phyloP scores from a whole-genome alignment of 2,797 vertebrate species.

The Rhynchotus rufescens region DNA sequence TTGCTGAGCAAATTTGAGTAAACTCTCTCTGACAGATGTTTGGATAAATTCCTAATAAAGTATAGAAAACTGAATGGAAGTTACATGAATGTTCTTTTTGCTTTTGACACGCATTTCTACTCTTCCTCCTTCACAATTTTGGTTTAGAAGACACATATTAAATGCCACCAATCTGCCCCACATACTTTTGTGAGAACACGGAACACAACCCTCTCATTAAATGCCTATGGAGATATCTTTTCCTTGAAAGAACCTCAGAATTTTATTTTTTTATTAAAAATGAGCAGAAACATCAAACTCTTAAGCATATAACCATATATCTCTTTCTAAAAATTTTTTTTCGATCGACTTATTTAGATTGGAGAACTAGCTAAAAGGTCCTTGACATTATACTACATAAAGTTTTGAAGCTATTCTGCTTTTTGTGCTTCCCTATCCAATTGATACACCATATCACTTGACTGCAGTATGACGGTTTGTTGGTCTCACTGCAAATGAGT shows the following conservation, averaged over 20 bases:
- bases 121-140: background rate
- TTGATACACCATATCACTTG: background rate
- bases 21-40: background rate
- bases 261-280: background rate
- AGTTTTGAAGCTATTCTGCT: background rate
- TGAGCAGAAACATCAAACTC: background rate
- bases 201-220: background rate
- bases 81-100: background rate
- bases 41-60: background rate
- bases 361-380: background rate
- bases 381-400: background rate
- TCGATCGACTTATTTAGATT: background rate
- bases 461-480: background rate
- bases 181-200: background rate
- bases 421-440: background rate
- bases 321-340: background rate
- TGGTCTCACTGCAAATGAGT: background rate
- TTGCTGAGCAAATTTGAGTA: background rate
- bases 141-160: background rate
- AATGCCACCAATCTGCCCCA: background rate
- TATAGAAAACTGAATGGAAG: background rate
- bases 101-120: background rate
- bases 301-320: background rate
- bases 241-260: background rate
- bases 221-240: background rate